phyloP scores from a whole-genome alignment of 2,797 vertebrate genomes.

The Sternarchorhynchus goeldii region DNA sequence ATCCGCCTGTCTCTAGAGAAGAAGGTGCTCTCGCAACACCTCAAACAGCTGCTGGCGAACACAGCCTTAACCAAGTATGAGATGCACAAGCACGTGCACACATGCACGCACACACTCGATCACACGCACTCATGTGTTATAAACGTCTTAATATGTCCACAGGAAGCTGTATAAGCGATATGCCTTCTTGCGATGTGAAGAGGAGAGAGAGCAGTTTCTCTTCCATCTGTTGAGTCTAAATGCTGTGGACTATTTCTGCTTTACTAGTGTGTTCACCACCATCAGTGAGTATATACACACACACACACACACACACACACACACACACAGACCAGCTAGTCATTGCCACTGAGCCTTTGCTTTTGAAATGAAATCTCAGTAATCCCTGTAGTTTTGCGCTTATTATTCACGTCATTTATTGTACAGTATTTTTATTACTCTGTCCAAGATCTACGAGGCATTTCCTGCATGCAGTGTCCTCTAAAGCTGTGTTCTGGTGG shows the following conservation, averaged over 20 bases:
- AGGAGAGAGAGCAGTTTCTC: conserved; percentile 96
- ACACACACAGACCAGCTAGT: neutral
- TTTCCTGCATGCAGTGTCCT: neutral
- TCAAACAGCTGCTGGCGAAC: conserved; percentile 91
- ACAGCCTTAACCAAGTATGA: conserved; percentile 87
- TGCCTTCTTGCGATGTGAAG: conserved; percentile 95
- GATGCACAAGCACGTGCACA: conserved; percentile 12
- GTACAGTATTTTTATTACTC: neutral
- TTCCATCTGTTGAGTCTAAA: conserved; percentile 97
- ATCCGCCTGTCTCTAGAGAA: conserved; percentile 95
- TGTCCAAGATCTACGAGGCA: too few relatives aligned
- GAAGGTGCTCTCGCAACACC: conserved; percentile 93
- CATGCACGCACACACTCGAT: neutral
- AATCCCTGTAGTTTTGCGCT: neutral
- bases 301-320: neutral
- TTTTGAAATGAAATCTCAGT: neutral
- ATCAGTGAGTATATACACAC: conserved; percentile 81
- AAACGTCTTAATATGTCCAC: conserved; percentile 42
- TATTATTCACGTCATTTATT: neutral
- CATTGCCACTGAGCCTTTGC: neutral
- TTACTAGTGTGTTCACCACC: conserved; percentile 94
- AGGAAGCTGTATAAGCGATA: conserved; percentile 97
- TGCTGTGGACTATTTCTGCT: conserved; percentile 98
- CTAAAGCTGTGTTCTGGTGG: neutral
- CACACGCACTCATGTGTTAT: conserved; percentile 6